phyloP scores from a whole-genome alignment of 92 coral and sea anemone genomes.

The Isaurus tuberculatus region DNA sequence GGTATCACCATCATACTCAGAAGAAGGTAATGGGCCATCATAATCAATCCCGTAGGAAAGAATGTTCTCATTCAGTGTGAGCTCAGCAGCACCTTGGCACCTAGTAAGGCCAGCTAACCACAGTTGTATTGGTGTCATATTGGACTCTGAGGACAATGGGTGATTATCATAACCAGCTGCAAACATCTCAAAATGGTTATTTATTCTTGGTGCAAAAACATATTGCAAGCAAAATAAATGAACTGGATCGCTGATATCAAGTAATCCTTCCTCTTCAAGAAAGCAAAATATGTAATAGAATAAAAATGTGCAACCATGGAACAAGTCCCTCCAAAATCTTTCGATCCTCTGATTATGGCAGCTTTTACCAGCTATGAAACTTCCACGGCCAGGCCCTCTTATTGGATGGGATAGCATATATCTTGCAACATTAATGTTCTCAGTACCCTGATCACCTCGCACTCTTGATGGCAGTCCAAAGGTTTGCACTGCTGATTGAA shows the following conservation, averaged over 20 bases:
- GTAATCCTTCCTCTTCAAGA: conserved; percentile 62
- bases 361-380: conserved; percentile 61
- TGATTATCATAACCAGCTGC: conserved; percentile 68
- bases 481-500: conserved; percentile 49
- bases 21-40: conserved; percentile 64
- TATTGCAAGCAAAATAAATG: conserved; percentile 67
- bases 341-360: conserved; percentile 59
- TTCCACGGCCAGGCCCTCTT: conserved; percentile 65
- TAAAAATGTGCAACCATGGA: conserved; percentile 66
- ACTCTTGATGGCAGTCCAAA: conserved; percentile 60
- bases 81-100: not conserved
- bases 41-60: not conserved
- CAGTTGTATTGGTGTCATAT: conserved; percentile 76
- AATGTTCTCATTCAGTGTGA: not conserved
- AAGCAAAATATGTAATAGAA: conserved; percentile 64
- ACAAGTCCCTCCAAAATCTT: conserved; percentile 67
- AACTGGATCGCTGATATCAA: conserved; percentile 60
- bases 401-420: conserved; percentile 57
- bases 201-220: conserved; percentile 64
- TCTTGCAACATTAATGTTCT: conserved; percentile 62
- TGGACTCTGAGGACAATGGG: conserved; percentile 65
- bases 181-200: conserved; percentile 50
- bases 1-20: conserved; percentile 51
- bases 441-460: conserved; percentile 70
- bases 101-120: conserved; percentile 65